These are phyloP conservation scores for Battus philenor DNA, from an alignment of 1,140 invertebrate species.

Conservation along the genomic window DNA sequence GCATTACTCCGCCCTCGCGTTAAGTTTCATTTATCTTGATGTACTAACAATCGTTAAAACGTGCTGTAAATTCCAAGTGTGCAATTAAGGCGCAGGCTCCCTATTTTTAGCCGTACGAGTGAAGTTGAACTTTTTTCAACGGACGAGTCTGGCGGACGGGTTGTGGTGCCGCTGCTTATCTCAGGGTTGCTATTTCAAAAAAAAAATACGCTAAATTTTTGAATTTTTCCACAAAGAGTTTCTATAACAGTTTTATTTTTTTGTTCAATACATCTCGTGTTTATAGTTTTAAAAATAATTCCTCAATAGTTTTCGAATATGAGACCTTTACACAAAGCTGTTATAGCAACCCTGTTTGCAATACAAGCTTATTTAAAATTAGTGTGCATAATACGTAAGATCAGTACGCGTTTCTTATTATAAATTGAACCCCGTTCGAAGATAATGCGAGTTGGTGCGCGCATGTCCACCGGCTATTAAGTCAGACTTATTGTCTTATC, in stretches of 20 bases:
- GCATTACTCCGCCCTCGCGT: slow-evolving; percentile 37
- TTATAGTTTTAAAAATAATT: no score
- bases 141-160: slow-evolving; percentile 36
- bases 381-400: slow-evolving; percentile 5
- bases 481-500: slow-evolving; percentile 14
- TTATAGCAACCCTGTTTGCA: no score
- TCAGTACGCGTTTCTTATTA: slow-evolving; percentile 18
- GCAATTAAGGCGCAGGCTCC: slow-evolving; percentile 56
- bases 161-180: slow-evolving; percentile 18
- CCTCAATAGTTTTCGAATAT: no score
- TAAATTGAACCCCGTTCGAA: slow-evolving; percentile 13
- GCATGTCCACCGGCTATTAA: slow-evolving; percentile 17
- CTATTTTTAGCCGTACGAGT: slow-evolving; percentile 58
- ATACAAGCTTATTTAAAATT: slow-evolving; percentile 1
- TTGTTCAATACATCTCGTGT: no score
- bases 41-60: slow-evolving; percentile 55
- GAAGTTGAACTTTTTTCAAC: slow-evolving; percentile 42
- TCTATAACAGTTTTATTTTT: no score
- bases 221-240: no score
- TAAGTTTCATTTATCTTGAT: slow-evolving; percentile 41
- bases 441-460: slow-evolving; percentile 5
- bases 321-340: no score
- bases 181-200: slow-evolving; percentile 11
- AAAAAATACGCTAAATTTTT: no score
- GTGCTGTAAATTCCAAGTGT: slow-evolving; percentile 61